These are phyloP conservation scores for Oscheius sp. DNA, from an alignment of 2,888 invertebrate species.

Conservation along the genomic window DNA sequence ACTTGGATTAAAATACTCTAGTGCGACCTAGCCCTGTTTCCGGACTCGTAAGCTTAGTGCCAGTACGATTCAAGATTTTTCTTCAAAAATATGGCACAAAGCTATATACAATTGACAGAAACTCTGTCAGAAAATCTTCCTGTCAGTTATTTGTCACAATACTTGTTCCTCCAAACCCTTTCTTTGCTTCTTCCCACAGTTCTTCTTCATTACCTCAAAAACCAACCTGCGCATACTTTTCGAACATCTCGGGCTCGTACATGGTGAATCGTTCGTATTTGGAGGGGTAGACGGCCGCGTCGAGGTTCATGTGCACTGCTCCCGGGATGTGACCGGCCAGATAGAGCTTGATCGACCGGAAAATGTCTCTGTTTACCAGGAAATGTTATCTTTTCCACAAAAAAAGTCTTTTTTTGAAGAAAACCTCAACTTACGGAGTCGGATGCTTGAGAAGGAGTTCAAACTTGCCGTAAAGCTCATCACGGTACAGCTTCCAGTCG, in stretches of 20 bases:
- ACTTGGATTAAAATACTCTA: no score
- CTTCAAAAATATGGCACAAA: no score
- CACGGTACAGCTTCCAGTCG: slow-evolving; percentile 56
- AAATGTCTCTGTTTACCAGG: no score
- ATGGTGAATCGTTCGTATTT: slow-evolving; percentile 60
- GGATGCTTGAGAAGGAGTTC: slow-evolving; percentile 44
- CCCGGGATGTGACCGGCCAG: slow-evolving; percentile 61
- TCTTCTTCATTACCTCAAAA: neutral
- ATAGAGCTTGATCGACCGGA: slow-evolving; percentile 47
- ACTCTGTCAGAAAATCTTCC: no score
- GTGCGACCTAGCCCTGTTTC: no score
- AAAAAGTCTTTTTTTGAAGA: neutral
- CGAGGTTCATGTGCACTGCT: slow-evolving; percentile 61
- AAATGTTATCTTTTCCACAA: no score
- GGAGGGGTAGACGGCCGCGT: slow-evolving; percentile 64
- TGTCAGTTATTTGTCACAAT: neutral
- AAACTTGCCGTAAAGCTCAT: slow-evolving; percentile 60
- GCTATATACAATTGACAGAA: no score
- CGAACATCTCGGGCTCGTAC: slow-evolving; percentile 61
- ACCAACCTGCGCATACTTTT: slow-evolving; percentile 60
- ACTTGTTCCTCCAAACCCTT: neutral
- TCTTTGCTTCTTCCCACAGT: no score
- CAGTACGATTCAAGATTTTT: no score
- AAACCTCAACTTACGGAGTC: slow-evolving; percentile 44
- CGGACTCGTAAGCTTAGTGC: no score